Percentiles rank a stretch among this genome's conserved stretches.
Evolutionary conservation across 2,888 invertebrate species (phyloP).

Genomic region (Drosophila macrospina): DNA sequence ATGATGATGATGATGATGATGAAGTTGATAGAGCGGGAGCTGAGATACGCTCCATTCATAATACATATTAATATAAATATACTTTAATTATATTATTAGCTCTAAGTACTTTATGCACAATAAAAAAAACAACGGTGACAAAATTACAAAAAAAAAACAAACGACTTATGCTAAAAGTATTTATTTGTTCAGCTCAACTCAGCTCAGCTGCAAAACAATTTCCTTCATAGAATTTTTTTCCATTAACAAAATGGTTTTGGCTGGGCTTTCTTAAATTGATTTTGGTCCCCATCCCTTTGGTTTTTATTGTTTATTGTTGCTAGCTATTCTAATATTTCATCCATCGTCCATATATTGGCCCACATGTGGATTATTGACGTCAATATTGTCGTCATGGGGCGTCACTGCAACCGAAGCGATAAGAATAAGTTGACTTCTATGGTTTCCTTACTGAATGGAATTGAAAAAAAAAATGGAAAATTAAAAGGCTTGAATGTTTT

Average conservation of each 20-base stretch:
- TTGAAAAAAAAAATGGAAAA: not conserved
- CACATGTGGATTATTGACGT: conserved; percentile 35
- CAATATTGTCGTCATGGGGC: conserved; percentile 14
- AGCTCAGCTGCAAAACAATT: conserved; percentile 10
- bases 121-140: conserved; percentile 85
- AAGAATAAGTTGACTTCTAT: conserved; percentile 23
- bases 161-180: conserved; percentile 5
- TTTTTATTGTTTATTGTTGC: conserved; percentile 22
- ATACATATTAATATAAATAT: conserved; percentile 69
- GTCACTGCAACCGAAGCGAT: conserved; percentile 41
- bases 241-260: conserved; percentile 21
- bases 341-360: conserved; percentile 6
- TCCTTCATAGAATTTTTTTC: not conserved
- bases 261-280: conserved; percentile 31
- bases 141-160: conserved; percentile 82
- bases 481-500: not conserved
- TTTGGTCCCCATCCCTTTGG: conserved; percentile 16
- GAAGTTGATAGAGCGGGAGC: conserved; percentile 64
- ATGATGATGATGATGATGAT: conserved; percentile 33
- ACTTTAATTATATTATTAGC: conserved; percentile 81
- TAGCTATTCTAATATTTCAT: conserved; percentile 17
- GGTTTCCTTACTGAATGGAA: not conserved
- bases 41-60: conserved; percentile 70
- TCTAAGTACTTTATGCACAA: conserved; percentile 84
- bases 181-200: not conserved